phyloP scores from a whole-genome alignment of 2,888 invertebrate genomes.

The Nomada fucata region DNA sequence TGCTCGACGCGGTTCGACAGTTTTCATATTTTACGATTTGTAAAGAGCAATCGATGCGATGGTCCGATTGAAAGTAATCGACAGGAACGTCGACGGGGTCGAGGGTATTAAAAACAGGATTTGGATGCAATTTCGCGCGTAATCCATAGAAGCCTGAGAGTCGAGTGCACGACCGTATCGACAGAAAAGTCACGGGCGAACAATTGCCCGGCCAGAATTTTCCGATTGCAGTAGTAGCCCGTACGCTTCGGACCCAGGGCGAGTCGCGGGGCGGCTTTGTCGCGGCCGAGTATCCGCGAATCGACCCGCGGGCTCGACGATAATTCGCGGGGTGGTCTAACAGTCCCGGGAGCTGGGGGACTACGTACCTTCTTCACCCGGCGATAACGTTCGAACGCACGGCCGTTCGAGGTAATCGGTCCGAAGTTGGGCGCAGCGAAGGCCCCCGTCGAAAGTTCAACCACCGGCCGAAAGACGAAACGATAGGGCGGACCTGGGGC shows the following conservation, averaged over 20 bases:
- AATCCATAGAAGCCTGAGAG: constrained; percentile 55
- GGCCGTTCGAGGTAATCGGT: constrained; percentile 1
- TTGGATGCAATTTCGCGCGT: constrained; percentile 57
- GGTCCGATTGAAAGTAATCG: constrained; percentile 63
- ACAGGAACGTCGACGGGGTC: constrained; percentile 60
- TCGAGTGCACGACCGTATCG: constrained; percentile 43
- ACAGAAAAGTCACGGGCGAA: constrained; percentile 40
- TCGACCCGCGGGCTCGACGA: background rate
- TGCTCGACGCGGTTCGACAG: constrained; percentile 54
- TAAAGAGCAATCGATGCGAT: constrained; percentile 64
- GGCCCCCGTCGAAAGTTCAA: background rate
- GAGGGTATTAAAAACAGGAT: constrained; percentile 67
- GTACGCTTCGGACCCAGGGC: background rate
- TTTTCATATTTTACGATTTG: constrained; percentile 62
- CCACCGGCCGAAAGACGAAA: constrained; percentile 9
- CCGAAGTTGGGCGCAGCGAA: background rate
- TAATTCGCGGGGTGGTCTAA: background rate
- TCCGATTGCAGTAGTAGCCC: constrained; percentile 22
- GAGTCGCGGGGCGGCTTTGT: background rate
- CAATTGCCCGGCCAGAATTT: constrained; percentile 36
- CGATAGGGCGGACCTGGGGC: background rate
- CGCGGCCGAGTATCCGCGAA: background rate
- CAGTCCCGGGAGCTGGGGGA: no score
- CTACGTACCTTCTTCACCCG: no score
- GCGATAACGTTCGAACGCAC: no score